Base-by-base conservation (phyloP, 2,888 invertebrate species). In the Sturmia bella region DNA sequence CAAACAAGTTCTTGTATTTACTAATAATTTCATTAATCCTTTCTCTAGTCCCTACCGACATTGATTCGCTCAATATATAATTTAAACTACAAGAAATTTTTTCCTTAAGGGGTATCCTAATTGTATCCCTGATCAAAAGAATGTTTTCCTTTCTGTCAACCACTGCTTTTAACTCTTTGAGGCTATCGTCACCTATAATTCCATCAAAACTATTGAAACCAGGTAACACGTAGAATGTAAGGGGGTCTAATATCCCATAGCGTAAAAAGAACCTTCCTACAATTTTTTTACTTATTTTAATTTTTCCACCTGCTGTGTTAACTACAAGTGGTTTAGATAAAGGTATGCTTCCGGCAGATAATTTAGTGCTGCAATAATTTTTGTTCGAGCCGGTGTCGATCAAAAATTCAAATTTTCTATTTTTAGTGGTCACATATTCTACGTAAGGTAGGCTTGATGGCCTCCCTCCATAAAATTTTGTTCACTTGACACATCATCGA, bases 121-220 rank as follows among this genome's bases (percentile, higher is more conserved):
- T 32, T 6, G 12, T 54, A 4, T 24, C 39, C 9, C 5, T 41
- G 27, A 63, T 48, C 2, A 64, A 2, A 11, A 64, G 45, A 17
- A 64, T 5, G 48, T 64, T 19, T 32, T 24, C 24, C 17, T 37
- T 64, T 19, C 64, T 66, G 45, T 45, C 68, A 17, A 76, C 59
- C 50, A 45, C 17, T 3, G 45, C 56, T 32, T 11, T 45, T 9
- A 66, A 24, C 9, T 7, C 15, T 12, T 57, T 57, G 7, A 66
- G 41, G 15, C 4, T 43, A 41, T 56, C 48, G 50, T 66, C 48
- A 3, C 27, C 27, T 27, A 27, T 27, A 6, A 27, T 84, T 11
- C 81, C 83, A 45, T 80, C 77, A 57, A 83, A 84, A 12, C 61
- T 50, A 32, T 2, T 39, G 0, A 84, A 59, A 13, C 73, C 68